Evolutionary conservation across 1,140 invertebrate species (phyloP), one percentile per base, ranked within the genome.

Genomic region (Spodoptera litura): DNA sequence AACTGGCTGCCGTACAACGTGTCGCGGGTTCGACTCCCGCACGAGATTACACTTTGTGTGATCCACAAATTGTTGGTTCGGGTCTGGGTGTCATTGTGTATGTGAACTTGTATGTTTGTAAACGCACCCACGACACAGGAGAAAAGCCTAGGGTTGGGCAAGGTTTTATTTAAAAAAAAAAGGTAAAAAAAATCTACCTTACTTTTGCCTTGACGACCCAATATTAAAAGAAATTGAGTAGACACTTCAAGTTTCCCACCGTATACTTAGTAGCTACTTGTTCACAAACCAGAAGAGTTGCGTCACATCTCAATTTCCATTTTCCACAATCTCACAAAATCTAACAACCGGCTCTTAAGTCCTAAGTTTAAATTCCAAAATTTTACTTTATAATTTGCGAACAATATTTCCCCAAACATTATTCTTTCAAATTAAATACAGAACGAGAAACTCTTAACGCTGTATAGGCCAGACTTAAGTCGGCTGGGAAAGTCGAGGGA

Each of bases 391-490:
- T 68, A 51, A 51, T 68, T 27, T 53, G 38, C 44, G 20, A 25
- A 25, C 49, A 52, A 68, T 51, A 68, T 68, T 68, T 13, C 49
- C 13, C 49, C 51, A 64, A 64, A 68, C 64, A 68, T 68, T 68
- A 68, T 68, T 68, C 64, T 68, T 68, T 68, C 25, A 53, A 68
- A 68, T 68, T 51, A 68, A 52, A 68, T 68, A 68, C 64, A 68
- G 12, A 68, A 53, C 44, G 31, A 68, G 64, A 68, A 68, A 52
- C 64, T 66, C 64, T 66, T 51, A 20, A 66, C 38, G 52, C 64
- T 68, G 20, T 49, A 53, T 68, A 52, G 64, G 64, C 49, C 64
- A 44, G 61, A 64, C 64, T 71, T 71, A 71, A 71, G 52, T 25
- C 49, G 20, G 52, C 44, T 68, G 35, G 27, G 27, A 11, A 71